Evolutionary conservation across 1,140 invertebrate genomes (phyloP).

Genomic region (Lepidurus apus): DNA sequence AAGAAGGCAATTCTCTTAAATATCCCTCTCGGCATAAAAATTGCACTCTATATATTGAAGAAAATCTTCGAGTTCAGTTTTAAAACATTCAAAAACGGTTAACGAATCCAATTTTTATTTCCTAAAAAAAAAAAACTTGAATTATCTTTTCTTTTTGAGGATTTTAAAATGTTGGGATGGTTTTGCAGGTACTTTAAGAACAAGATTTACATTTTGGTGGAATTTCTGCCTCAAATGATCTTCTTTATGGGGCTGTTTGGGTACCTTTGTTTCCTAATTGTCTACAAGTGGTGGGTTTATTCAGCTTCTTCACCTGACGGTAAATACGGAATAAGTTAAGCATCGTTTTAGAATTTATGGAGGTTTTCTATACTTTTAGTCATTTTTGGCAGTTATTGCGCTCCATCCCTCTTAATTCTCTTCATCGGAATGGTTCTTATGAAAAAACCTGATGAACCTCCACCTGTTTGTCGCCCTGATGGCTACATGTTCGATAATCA

Average conservation of each 20-base stretch:
- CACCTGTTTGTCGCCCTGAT: background rate
- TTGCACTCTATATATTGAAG: no score
- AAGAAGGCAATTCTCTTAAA: background rate
- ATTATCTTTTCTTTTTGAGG: no score
- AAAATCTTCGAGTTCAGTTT: conserved; percentile 28
- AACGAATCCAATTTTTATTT: no score
- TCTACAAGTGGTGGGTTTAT: conserved; percentile 45
- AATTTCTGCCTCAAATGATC: conserved; percentile 46
- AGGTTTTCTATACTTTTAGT: conserved; percentile 25
- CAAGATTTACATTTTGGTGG: conserved; percentile 41
- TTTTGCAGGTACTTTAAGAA: conserved; percentile 42
- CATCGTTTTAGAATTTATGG: background rate
- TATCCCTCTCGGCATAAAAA: background rate
- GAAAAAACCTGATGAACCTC: conserved; percentile 26
- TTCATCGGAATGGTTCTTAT: conserved; percentile 48
- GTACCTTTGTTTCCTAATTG: conserved; percentile 44
- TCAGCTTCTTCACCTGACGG: conserved; percentile 27
- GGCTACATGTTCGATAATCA: background rate
- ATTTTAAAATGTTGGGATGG: background rate
- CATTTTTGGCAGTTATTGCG: conserved; percentile 38
- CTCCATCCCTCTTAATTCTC: conserved; percentile 45
- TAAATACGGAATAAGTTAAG: background rate
- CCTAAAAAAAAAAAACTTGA: no score
- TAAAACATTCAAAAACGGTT: background rate
- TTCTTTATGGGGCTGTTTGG: conserved; percentile 45